Base-by-base conservation (phyloP, 2,888 invertebrate species). In the Salticus scenicus region DNA sequence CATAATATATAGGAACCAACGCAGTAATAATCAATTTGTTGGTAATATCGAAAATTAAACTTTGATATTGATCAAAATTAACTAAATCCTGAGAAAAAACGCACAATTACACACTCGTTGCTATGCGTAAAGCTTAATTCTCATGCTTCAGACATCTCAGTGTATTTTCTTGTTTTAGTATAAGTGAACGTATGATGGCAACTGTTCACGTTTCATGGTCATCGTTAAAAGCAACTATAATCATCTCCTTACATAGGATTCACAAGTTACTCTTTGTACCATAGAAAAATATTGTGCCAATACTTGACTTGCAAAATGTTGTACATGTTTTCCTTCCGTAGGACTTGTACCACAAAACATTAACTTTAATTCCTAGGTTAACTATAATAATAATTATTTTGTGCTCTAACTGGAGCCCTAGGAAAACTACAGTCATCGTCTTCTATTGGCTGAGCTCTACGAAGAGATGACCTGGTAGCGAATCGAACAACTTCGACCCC, bases 331-430 rank as follows among this genome's bases (percentile, higher is more conserved):
- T 57, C 57, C 24, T 24, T 2, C 20, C 57, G 24, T 57, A 57
- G 57, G 57, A 57, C 57, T 57, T 57, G 24, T 57, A 24, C 57
- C 57, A 57, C 47, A 24, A 37, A 57, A 57, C 57, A 24, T 57
- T 12, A 7, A 10, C 24, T 57, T 57, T 57, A 57, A 7, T 1
- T 20, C 24, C 2, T 57, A 28, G 66, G 83, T 83, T 87, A 87
- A 57, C 87, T 87, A 67, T 87, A 87, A 41, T 87, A 87, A 41
- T 82, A 82, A 69, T 82, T 87, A 31, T 86, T 80, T 20, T 73
- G 81, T 10, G 80, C 80, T 37, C 86, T 76, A 31, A 82, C 77
- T 1, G 87, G 77, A 0, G 87, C 87, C 31, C 87, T 24, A 0
- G 87, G 87, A 33, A 77, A 82, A 37, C 73, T 78, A 64, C 74